Conservation (phyloP, 2,888 invertebrate genomes). For the Taphrorychus bicolor region DNA sequence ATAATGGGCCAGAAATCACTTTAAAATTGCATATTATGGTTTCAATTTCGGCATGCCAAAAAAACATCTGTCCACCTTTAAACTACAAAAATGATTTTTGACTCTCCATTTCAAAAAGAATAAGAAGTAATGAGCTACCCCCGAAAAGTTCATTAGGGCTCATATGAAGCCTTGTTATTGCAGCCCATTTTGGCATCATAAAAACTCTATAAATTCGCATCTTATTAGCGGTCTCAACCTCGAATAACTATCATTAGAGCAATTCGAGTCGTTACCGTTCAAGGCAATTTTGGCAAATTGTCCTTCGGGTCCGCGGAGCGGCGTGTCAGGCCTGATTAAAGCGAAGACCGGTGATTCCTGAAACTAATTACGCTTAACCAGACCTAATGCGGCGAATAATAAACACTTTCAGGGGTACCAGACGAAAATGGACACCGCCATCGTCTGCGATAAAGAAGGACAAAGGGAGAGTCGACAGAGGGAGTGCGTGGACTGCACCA, state of each 20-base stretch:
- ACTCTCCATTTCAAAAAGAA: no score
- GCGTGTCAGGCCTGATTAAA: not conserved
- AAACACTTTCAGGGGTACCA: not conserved
- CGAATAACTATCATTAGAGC: not conserved
- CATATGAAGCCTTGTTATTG: not conserved
- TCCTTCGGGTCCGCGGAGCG: not conserved
- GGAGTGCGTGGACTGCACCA: no score
- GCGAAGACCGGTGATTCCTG: not conserved
- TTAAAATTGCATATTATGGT: not conserved
- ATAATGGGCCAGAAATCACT: slow-evolving; percentile 18
- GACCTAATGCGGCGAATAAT: not conserved
- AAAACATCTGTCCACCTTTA: not conserved
- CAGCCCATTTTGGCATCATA: not conserved
- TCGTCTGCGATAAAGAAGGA: not conserved
- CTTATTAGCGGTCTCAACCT: not conserved
- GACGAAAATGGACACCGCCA: not conserved
- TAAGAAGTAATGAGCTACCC: not conserved
- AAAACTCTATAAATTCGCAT: not conserved
- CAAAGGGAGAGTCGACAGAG: not conserved
- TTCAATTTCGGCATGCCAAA: not conserved
- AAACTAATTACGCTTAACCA: not conserved
- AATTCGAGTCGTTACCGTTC: not conserved
- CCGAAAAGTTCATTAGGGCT: not conserved
- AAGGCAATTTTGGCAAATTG: not conserved
- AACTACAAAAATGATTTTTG: no score